Conservation (phyloP, 2,888 invertebrate genomes). For the Dryobota labecula region DNA sequence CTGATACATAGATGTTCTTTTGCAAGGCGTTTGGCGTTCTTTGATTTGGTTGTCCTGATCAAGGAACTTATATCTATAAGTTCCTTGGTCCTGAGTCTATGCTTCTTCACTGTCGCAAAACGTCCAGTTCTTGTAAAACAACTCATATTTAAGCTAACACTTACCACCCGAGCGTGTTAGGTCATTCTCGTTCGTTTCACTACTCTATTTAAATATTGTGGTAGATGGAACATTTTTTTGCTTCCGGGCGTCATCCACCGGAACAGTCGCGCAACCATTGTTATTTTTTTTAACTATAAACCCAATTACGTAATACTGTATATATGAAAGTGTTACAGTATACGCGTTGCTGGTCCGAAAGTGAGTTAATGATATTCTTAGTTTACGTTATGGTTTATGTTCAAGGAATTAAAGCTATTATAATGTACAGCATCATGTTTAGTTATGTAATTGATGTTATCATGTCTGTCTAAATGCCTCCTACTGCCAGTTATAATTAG, state of each 20-base stretch:
- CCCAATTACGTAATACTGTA: constrained; percentile 75
- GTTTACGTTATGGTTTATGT: constrained; percentile 57
- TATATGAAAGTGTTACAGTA: constrained; percentile 80
- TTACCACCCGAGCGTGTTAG: constrained; percentile 7
- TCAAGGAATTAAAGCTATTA: constrained; percentile 64
- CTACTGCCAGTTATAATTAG: constrained; percentile 60
- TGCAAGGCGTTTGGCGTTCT: not conserved
- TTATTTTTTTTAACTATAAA: constrained; percentile 68
- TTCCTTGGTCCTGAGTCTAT: too few species aligned
- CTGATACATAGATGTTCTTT: constrained; percentile 3
- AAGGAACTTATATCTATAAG: too few species aligned
- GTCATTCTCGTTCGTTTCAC: constrained; percentile 39
- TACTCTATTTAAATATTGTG: constrained; percentile 52
- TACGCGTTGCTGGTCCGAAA: constrained; percentile 81
- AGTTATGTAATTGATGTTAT: constrained; percentile 63
- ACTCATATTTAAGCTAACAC: constrained; percentile 5
- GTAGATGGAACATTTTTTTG: constrained; percentile 64
- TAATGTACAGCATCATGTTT: constrained; percentile 48
- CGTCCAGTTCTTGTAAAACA: not conserved
- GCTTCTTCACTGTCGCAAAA: not conserved
- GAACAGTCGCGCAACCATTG: constrained; percentile 73
- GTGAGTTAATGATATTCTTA: constrained; percentile 82
- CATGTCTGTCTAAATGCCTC: constrained; percentile 63
- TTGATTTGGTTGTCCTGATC: constrained; percentile 5
- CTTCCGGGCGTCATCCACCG: constrained; percentile 71